phyloP scores from a whole-genome alignment of 35 echinoderm and acorn worm genomes.

The Lytechinus pictus region DNA sequence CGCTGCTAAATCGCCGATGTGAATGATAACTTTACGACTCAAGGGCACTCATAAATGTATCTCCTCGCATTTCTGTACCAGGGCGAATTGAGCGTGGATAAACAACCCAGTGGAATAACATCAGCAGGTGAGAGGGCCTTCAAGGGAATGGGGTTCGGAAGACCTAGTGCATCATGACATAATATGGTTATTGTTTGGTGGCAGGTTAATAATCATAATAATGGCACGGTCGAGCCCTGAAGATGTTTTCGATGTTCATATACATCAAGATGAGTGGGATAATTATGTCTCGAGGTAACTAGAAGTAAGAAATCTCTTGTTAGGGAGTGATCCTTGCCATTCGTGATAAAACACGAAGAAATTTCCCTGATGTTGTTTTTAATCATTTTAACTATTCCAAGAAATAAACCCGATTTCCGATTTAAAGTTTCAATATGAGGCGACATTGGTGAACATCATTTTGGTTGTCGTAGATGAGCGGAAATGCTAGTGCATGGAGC shows the following conservation, averaged over 20 bases:
- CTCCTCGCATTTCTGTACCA: background rate
- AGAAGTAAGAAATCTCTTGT: background rate
- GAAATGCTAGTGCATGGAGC: background rate
- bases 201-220: background rate
- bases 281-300: background rate
- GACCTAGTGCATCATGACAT: background rate
- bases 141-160: background rate
- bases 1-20: background rate
- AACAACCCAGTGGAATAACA: background rate
- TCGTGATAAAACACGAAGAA: no score
- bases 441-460: background rate
- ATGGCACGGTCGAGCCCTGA: background rate
- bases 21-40: background rate
- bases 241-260: background rate
- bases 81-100: background rate
- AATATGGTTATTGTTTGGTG: background rate
- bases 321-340: background rate
- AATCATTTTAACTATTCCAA: background rate
- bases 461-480: background rate
- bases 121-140: background rate
- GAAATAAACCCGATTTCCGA: background rate
- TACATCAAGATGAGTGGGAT: background rate
- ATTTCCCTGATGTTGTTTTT: background rate
- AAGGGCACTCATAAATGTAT: constrained; percentile 12
- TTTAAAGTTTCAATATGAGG: background rate